A percentile compares a stretch with the other conserved stretches of the same genome.
These are phyloP conservation scores for Centrocercus urophasianus DNA, from an alignment of 2,113 vertebrate genomes.

Conservation along the genomic window DNA sequence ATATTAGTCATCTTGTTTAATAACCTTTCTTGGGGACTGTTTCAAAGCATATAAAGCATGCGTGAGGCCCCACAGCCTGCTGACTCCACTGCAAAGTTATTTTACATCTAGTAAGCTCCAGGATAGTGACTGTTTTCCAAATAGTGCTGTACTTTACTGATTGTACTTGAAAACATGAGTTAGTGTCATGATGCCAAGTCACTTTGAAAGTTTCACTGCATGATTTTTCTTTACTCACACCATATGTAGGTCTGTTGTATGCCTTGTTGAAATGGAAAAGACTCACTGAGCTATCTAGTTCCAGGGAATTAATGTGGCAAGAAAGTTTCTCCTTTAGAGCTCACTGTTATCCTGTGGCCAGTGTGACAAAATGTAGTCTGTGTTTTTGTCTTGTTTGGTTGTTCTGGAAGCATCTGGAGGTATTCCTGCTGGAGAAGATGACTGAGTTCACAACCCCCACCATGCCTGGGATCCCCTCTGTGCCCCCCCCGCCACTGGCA, in stretches of 20 bases:
- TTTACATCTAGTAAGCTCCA: constrained; percentile 21
- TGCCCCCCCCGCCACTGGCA: neutral
- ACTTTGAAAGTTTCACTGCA: constrained; percentile 22
- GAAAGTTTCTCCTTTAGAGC: neutral
- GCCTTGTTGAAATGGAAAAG: neutral
- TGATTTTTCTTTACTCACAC: neutral
- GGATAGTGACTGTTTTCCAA: constrained; percentile 45
- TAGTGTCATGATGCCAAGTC: neutral
- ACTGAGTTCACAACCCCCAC: neutral
- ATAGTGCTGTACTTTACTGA: neutral
- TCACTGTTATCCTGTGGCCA: neutral
- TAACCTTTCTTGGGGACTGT: constrained; percentile 14
- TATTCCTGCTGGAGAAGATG: neutral
- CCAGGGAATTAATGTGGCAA: neutral
- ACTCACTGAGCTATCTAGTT: neutral
- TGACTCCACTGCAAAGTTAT: constrained; percentile 43
- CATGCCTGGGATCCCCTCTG: accelerated
- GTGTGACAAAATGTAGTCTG: neutral
- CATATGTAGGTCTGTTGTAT: accelerated
- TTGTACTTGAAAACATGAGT: neutral
- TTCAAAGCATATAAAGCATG: neutral
- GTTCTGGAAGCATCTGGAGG: neutral
- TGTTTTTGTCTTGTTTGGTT: neutral
- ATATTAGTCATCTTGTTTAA: constrained; percentile 44
- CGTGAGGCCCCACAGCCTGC: constrained; percentile 1